These are phyloP conservation scores for Microcaecilia unicolor DNA, from an alignment of 2,797 vertebrate species.

Conservation along the genomic window DNA sequence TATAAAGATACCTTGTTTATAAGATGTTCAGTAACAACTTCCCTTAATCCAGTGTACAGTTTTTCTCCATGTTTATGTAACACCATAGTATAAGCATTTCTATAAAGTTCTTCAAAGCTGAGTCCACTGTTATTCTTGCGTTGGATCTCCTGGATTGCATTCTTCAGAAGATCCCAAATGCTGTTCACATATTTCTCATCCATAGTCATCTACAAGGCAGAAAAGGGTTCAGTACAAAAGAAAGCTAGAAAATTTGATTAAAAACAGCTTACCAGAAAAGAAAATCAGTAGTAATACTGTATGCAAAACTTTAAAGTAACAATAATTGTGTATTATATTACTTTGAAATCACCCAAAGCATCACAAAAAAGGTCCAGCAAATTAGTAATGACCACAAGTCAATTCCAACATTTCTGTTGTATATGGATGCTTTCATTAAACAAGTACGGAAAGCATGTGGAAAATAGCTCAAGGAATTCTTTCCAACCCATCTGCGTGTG, in stretches of 20 bases:
- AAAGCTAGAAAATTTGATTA: constrained; percentile 1
- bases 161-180: constrained; percentile 98
- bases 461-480: no score
- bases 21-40: constrained; percentile 96
- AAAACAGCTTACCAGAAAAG: no score
- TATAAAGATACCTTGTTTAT: constrained; percentile 94
- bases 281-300: neutral
- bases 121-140: constrained; percentile 97
- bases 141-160: constrained; percentile 98
- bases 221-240: no score
- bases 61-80: constrained; percentile 98
- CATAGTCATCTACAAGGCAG: constrained; percentile 85
- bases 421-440: no score
- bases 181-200: constrained; percentile 98
- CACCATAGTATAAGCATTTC: constrained; percentile 97
- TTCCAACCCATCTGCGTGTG: no score
- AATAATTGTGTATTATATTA: no score
- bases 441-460: no score
- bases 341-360: neutral
- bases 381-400: no score
- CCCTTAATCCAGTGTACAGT: constrained; percentile 91
- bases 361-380: no score
- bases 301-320: no score
- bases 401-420: no score
- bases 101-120: constrained; percentile 97